Evolutionary conservation across 2,797 vertebrate genomes (phyloP), one percentile per base, ranked within the genome.

Genomic region (Ispidina picta): DNA sequence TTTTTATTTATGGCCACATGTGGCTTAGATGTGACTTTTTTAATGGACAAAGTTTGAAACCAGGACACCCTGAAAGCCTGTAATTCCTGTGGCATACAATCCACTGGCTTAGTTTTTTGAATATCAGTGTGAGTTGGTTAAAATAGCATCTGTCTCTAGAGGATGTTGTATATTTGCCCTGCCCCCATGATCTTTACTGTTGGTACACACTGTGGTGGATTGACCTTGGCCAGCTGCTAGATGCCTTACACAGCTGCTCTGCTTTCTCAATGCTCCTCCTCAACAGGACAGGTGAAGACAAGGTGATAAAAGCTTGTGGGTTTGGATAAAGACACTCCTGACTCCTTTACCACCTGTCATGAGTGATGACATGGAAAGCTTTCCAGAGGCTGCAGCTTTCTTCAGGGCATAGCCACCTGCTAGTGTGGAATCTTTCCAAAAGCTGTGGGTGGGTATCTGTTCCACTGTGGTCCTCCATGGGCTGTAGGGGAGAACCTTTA

Each of bases 1-100:
- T 94, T 94, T 94, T 91, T 87, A 60, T 94, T 94, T 90, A 72
- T 85, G 65, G 70, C 66, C 84, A 78, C 65, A 71, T 82, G 35
- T 78, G 54, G 48, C 69, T 95, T 86, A 77, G 87, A 82, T 77
- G 19, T 35, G 31, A 60, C 78, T 88, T 74, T 83, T 71, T 66
- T 86, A 88, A 88, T 39, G 29, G 74, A 77, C 73, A 90, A 88
- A 86, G 26, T 93, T 85, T 73, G 43, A 83, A 65, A 91, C 51
- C 3, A 18, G 76, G 54, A 66, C 68, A 48, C 65, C 82, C 52
- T 60, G 74, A 93, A 96, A 92, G 88, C 22, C 17, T 44, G 8
- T 78, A 35, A 75, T 37, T 44, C 22, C 54, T 62, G 17, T 69
- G 49, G 33, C 7, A 69, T 83, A 16, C 1, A 7, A 15, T 74